Evolutionary conservation across 2,797 vertebrate genomes (phyloP), one percentile per base, ranked within the genome.

Genomic region (Rhodeus uyekii): DNA sequence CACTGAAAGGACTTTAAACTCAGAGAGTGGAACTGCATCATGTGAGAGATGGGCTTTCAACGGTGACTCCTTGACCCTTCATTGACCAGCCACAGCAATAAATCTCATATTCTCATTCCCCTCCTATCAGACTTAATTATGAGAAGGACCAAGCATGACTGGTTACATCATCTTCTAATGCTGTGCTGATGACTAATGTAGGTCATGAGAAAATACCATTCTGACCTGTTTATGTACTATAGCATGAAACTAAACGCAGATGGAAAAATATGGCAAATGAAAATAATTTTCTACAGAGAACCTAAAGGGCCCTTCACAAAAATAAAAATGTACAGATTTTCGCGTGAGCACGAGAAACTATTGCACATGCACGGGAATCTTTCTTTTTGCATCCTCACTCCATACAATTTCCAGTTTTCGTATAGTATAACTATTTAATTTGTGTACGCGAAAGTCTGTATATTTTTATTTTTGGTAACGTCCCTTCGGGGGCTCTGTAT

Each of bases 91-190:
- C n/a, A 13, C 19, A 22, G 53, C 53, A 77, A 81, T 88, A 83
- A 80, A 85, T 89, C 79, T 76, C 55, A 38, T 44, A 36, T 58
- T 73, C 75, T 83, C 84, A 86, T 87, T 80, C 61, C 68, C 46
- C 55, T 83, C n/a, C 68, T 50, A 42, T 85, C 78, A 74, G 18
- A 55, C 80, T 50, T 68, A 60, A 76, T 81, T 81, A 80, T 46
- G 27, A 75, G 34, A 60, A 55, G 19, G 24, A 64, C 42, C 65
- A 27, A 64, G 48, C 80, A 76, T 44, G 14, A 48, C n/a, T 67
- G 36, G 61, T 60, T 32, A 34, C 50, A 78, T 72, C 75, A 53
- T n/a, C 8, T 60, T 77, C 18, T 34, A 63, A 38, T 81, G 74
- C 74, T 78, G 50, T 63, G 29, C 64, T 38, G 64, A 65, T 42